Evolutionary conservation across 2,113 vertebrate species (phyloP).

Genomic region (Tympanuchus pallidicinctus): DNA sequence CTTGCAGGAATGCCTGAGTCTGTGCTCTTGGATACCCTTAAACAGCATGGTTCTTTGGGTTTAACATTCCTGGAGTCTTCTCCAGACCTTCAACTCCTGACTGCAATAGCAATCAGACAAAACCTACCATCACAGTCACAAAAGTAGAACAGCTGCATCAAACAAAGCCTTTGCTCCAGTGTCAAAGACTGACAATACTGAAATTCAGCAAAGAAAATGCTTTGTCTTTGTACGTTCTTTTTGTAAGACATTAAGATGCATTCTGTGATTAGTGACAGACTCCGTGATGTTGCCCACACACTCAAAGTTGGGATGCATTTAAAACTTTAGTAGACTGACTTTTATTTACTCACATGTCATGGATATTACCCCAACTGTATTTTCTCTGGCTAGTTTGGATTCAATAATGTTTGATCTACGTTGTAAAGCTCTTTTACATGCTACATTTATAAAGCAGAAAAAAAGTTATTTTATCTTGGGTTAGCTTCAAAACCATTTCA

Average conservation of each 20-base stretch:
- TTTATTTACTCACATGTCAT: not conserved
- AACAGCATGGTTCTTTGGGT: not conserved
- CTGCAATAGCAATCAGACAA: not conserved
- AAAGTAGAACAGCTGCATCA: not conserved
- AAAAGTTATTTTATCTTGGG: not conserved
- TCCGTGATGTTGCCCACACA: not conserved
- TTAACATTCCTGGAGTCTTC: not conserved
- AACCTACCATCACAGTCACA: not conserved
- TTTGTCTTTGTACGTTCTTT: not conserved
- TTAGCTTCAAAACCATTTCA: constrained; percentile 17
- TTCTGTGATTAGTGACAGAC: not conserved
- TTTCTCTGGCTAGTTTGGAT: not conserved
- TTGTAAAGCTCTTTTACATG: not conserved
- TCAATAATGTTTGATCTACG: not conserved
- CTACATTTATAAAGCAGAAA: not conserved
- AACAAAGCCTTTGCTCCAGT: not conserved
- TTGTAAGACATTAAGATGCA: not conserved
- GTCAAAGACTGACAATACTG: not conserved
- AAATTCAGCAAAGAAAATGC: not conserved
- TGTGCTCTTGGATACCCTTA: not conserved
- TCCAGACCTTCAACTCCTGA: not conserved
- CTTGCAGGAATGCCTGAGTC: not conserved
- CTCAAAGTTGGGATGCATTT: not conserved
- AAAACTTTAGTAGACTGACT: not conserved
- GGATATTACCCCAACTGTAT: not conserved